Conservation (phyloP, 2,797 vertebrate genomes). For the Sylvilagus floridanus region DNA sequence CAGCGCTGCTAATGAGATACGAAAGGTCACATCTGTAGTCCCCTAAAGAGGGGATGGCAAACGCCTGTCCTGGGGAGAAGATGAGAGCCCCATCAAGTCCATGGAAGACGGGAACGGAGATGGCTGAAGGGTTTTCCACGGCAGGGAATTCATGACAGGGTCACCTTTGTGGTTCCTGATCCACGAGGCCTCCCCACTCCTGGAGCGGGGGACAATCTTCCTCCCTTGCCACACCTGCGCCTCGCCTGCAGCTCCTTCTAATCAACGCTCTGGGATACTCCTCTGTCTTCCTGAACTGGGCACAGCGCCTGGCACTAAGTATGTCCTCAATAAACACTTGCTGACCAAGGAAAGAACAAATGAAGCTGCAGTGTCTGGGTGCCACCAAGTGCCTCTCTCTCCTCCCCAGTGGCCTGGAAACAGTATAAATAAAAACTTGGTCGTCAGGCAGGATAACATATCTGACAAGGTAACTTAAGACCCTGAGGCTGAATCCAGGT, state of each 20-base stretch:
- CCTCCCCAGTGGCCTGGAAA: background rate
- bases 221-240: background rate
- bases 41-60: background rate
- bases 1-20: background rate
- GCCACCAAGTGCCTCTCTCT: background rate
- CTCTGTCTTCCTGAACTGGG: background rate
- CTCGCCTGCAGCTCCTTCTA: background rate
- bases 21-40: background rate
- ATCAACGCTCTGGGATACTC: background rate
- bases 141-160: background rate
- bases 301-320: background rate
- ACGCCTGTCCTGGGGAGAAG: background rate
- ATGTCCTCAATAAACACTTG: constrained; percentile 7
- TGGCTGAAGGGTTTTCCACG: background rate
- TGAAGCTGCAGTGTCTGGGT: background rate
- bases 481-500: background rate
- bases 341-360: background rate
- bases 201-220: background rate
- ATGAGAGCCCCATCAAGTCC: background rate
- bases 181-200: background rate
- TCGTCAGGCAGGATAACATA: background rate
- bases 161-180: background rate
- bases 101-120: background rate
- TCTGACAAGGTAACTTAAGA: background rate
- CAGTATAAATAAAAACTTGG: background rate